These are phyloP conservation scores for Empis livida DNA, from an alignment of 2,888 invertebrate species.

Conservation along the genomic window DNA sequence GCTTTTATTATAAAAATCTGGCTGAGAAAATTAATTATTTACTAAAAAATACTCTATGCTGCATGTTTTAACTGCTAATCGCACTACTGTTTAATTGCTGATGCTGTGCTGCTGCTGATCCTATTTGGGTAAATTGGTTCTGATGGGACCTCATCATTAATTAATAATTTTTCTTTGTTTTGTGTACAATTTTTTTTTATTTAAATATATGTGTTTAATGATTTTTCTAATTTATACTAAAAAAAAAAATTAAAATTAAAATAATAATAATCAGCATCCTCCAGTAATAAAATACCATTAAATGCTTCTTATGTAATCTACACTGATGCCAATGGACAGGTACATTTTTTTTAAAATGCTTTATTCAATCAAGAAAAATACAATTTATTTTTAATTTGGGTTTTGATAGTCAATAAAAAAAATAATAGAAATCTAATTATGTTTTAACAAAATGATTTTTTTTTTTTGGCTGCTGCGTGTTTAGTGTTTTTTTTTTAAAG, in stretches of 20 bases:
- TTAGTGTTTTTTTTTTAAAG: neutral
- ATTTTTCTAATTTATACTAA: neutral
- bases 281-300: constrained; percentile 54
- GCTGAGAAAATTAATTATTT: too few species aligned
- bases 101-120: too few species aligned
- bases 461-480: neutral
- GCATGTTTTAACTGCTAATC: too few species aligned
- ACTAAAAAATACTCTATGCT: too few species aligned
- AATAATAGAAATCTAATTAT: neutral
- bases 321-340: constrained; percentile 94
- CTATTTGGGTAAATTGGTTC: too few species aligned
- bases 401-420: neutral
- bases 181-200: too few species aligned
- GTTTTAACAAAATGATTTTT: neutral
- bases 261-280: constrained; percentile 21
- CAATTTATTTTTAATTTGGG: too few species aligned
- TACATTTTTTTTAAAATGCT: constrained; percentile 34
- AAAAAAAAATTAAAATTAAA: constrained; percentile 1
- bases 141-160: too few species aligned
- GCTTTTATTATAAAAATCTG: too few species aligned
- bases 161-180: too few species aligned
- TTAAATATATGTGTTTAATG: too few species aligned
- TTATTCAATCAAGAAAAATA: neutral
- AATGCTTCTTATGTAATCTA: constrained; percentile 91
- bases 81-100: too few species aligned